phyloP scores from a whole-genome alignment of 1,140 invertebrate genomes.

The Aphelinus certus region DNA sequence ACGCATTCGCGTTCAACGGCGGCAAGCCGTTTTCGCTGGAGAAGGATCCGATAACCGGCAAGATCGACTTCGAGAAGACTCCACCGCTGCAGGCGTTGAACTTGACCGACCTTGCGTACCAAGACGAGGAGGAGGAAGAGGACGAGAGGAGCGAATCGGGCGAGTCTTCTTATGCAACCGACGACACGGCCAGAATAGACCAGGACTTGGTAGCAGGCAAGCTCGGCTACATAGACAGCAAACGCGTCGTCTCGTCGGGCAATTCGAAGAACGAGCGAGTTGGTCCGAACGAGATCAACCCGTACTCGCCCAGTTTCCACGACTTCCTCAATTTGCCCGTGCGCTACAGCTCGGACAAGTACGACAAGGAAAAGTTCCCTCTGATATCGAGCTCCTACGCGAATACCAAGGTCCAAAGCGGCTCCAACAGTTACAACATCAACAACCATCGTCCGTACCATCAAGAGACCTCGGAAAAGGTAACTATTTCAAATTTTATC shows the following conservation, averaged over 20 bases:
- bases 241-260: constrained; percentile 60
- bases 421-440: constrained; percentile 69
- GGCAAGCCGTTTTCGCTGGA: constrained; percentile 77
- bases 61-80: constrained; percentile 69
- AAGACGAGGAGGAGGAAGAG: constrained; percentile 43
- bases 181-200: constrained; percentile 4
- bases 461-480: constrained; percentile 56
- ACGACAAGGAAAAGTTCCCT: constrained; percentile 70
- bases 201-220: constrained; percentile 34
- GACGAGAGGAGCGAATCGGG: not conserved
- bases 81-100: constrained; percentile 61
- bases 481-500: constrained; percentile 31
- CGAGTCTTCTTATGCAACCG: not conserved
- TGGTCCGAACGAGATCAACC: constrained; percentile 68
- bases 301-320: constrained; percentile 71
- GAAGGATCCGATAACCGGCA: constrained; percentile 74
- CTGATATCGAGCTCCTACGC: constrained; percentile 78
- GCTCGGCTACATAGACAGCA: constrained; percentile 47
- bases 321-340: constrained; percentile 77
- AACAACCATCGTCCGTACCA: constrained; percentile 72
- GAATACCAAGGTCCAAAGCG: constrained; percentile 77
- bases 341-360: constrained; percentile 73
- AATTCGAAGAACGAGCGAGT: constrained; percentile 45
- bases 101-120: constrained; percentile 64
- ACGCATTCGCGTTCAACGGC: constrained; percentile 70